phyloP scores from a whole-genome alignment of 2,797 vertebrate species.

The Myiothlypis chrysogaster region DNA sequence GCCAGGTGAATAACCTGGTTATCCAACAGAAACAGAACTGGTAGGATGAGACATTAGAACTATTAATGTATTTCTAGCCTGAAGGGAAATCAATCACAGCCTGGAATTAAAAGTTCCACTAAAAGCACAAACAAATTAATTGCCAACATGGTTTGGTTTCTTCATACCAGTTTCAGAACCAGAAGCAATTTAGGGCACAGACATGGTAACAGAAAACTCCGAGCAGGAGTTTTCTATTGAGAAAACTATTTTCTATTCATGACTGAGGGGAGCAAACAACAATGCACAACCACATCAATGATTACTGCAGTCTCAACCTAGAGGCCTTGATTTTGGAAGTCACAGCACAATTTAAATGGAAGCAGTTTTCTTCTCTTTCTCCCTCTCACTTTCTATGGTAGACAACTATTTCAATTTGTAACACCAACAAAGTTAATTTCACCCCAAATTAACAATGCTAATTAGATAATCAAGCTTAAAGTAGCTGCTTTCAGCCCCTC shows the following conservation, averaged over 20 bases:
- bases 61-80: conserved; percentile 1
- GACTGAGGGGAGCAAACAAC: not conserved
- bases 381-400: not conserved
- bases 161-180: not conserved
- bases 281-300: not conserved
- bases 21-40: not conserved
- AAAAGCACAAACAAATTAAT: not conserved
- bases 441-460: not conserved
- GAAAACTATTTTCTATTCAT: not conserved
- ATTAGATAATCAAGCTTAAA: not conserved
- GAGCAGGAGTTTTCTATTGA: not conserved
- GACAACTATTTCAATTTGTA: not conserved
- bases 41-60: not conserved
- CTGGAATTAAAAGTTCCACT: conserved; percentile 28
- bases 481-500: not conserved
- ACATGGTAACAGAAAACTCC: not conserved
- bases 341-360: not conserved
- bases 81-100: conserved; percentile 21
- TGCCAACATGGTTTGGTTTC: not conserved
- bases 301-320: not conserved
- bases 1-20: not conserved
- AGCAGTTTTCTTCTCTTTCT: not conserved
- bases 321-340: not conserved
- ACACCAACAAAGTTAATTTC: not conserved
- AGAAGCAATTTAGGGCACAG: not conserved